Conservation (phyloP, 2,888 invertebrate genomes). For the Zele albiditarsus region DNA sequence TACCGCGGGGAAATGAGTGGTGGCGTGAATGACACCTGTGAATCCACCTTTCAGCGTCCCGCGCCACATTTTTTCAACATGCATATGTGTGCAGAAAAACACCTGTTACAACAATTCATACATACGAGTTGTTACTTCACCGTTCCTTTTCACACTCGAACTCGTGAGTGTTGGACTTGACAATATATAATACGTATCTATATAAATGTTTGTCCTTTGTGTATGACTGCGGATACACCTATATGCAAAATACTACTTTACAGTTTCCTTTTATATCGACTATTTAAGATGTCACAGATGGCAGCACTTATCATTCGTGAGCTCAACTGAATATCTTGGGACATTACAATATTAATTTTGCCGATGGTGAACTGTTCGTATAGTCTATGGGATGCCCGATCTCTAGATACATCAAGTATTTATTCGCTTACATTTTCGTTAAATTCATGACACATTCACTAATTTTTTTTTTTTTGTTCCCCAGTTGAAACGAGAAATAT, state of each 20-base stretch:
- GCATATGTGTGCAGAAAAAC: slow-evolving; percentile 50
- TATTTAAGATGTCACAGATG: not conserved
- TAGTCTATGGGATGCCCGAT: too few species aligned
- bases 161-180: too few species aligned
- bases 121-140: slow-evolving; percentile 32
- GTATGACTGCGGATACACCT: not conserved
- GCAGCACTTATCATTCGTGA: slow-evolving; percentile 42
- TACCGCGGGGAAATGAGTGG: slow-evolving; percentile 24
- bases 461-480: too few species aligned
- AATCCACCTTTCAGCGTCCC: slow-evolving; percentile 17
- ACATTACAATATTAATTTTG: not conserved
- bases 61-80: not conserved
- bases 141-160: slow-evolving; percentile 52
- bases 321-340: not conserved
- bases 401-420: too few species aligned
- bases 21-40: slow-evolving; percentile 45
- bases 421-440: too few species aligned
- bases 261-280: slow-evolving; percentile 38
- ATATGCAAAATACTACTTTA: not conserved
- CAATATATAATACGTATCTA: too few species aligned
- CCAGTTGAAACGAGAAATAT: too few species aligned
- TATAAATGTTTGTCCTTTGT: too few species aligned
- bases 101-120: slow-evolving; percentile 56
- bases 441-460: too few species aligned
- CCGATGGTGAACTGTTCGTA: too few species aligned